Conservation (phyloP, 2,113 vertebrate species). For the Papio anubis region DNA sequence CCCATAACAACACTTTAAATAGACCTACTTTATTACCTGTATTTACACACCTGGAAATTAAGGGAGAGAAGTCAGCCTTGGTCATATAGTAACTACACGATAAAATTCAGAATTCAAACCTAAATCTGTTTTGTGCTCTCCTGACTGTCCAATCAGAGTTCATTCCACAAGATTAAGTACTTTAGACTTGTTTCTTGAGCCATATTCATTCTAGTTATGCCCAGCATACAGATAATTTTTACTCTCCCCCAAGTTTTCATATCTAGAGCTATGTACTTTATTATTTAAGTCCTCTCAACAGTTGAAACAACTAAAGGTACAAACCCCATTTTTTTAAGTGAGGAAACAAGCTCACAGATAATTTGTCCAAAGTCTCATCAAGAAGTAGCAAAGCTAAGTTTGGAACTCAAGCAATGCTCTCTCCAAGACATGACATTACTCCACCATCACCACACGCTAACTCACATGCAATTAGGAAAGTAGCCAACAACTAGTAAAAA, state of each 20-base stretch:
- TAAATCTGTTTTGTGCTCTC: neutral
- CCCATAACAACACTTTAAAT: neutral
- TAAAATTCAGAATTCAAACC: neutral
- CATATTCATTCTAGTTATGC: neutral
- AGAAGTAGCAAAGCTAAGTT: neutral
- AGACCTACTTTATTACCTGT: neutral
- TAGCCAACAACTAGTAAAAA: neutral
- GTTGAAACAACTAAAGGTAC: neutral
- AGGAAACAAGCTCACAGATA: neutral
- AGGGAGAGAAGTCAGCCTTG: neutral
- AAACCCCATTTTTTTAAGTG: neutral
- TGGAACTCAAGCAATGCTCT: neutral
- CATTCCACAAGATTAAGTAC: neutral
- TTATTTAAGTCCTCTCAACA: constrained; percentile 2
- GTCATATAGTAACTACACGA: neutral
- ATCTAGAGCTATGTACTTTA: neutral
- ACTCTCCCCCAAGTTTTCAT: neutral
- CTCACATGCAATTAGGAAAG: neutral
- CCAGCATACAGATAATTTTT: neutral
- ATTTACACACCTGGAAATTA: neutral
- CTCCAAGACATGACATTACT: neutral
- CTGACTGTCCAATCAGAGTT: neutral
- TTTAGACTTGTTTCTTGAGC: neutral
- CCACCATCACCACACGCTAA: neutral
- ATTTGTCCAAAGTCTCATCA: neutral